phyloP scores from a whole-genome alignment of 2,113 vertebrate genomes.

The Tretioscincus oriximinensis region DNA sequence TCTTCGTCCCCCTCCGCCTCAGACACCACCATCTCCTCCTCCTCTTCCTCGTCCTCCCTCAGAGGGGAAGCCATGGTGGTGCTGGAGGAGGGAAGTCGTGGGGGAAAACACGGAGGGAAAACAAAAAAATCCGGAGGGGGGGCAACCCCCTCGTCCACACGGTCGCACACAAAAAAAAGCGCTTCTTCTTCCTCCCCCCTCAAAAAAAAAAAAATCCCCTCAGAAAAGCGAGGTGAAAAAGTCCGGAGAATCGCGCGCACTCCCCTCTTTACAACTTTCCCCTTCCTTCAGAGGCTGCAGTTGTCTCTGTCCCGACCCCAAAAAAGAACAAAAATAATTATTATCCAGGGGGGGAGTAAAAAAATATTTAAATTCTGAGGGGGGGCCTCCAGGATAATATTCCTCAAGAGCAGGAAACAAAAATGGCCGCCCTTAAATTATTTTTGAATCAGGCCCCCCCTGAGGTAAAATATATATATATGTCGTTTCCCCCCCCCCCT shows the following conservation, averaged over 20 bases:
- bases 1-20: conserved; percentile 90
- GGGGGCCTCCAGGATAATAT: conserved; percentile 89
- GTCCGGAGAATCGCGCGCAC: conserved; percentile 18
- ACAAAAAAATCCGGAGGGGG: neutral
- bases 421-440: conserved; percentile 96
- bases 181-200: conserved; percentile 7
- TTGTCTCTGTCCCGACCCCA: conserved; percentile 59
- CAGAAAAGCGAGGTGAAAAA: neutral
- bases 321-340: conserved; percentile 69
- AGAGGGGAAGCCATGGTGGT: conserved; percentile 89
- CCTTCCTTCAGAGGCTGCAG: neutral
- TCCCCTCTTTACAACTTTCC: conserved; percentile 26
- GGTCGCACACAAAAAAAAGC: no score
- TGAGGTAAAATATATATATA: conserved; percentile 12
- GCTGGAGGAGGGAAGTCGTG: conserved; percentile 58
- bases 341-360: conserved; percentile 29
- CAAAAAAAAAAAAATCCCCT: conserved; percentile 24
- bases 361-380: conserved; percentile 86
- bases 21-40: conserved; percentile 88
- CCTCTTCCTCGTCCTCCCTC: conserved; percentile 87
- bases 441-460: conserved; percentile 90
- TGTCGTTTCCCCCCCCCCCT: neutral
- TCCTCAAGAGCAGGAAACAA: conserved; percentile 87
- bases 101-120: conserved; percentile 58
- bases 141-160: conserved; percentile 38